Evolutionary conservation across 2,888 invertebrate species (phyloP), one percentile per base, ranked within the genome.

Genomic region (Diachrysia chrysitis): DNA sequence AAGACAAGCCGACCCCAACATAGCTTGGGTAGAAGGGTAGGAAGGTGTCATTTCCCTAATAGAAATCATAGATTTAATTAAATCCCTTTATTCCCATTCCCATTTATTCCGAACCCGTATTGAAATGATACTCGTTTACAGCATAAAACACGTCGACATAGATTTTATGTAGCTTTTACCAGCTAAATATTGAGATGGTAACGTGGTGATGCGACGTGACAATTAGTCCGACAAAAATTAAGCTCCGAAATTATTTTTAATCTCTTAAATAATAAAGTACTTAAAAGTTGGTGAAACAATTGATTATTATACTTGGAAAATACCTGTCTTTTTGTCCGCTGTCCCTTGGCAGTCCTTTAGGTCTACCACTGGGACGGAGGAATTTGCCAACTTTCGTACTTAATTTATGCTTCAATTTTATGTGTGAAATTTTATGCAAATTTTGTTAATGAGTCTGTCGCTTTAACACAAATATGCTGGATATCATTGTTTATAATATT

Each of bases 261-360:
- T 37, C 37, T 16, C 37, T 14, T 37, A n/a, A 42, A 42, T 42
- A 42, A n/a, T 42, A 42, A 42, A 42, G 42, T 42, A 42, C 42
- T 42, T 42, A n/a, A 42, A 42, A 42, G n/a, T 42, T 42, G n/a
- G 7, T n/a, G 5, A 5, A 42, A 42, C n/a, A n/a, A 42, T 42
- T 42, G n/a, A 42, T 42, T 42, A 42, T n/a, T n/a, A 4, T 42
- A 42, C 42, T 42, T 6, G 42, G 16, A 42, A 37, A 37, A n/a
- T n/a, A 7, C n/a, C 6, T n/a, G 42, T 42, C n/a, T 42, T 42
- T 42, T 42, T n/a, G 42, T 42, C n/a, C 42, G 42, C n/a, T n/a
- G 42, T n/a, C 42, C 42, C 42, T 42, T 42, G 42, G n/a, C 42
- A 42, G 42, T 42, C 42, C 42, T 42, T 42, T 42, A 42, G 42